A percentile compares a stretch with the other conserved stretches of the same genome.
phyloP scores from a whole-genome alignment of 2,888 invertebrate species.

The Hirtodrosophila cameraria region DNA sequence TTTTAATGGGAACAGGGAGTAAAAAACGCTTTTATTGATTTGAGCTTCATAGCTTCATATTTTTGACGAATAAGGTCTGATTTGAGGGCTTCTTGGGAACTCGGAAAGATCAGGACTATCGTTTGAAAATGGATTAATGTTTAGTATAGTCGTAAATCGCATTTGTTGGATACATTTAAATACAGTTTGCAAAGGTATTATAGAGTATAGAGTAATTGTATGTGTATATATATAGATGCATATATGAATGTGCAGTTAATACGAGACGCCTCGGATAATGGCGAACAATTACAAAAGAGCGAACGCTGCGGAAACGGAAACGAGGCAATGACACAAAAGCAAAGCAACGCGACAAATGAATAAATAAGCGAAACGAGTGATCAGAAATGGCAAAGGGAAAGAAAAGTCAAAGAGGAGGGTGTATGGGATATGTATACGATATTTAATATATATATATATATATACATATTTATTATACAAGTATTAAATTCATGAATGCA shows the following conservation, averaged over 20 bases:
- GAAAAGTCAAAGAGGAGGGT: background rate
- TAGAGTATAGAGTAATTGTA: background rate
- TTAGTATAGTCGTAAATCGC: no score
- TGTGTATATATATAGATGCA: background rate
- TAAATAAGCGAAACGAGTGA: slow-evolving; percentile 17
- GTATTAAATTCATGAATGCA: slow-evolving; percentile 51
- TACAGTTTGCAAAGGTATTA: background rate
- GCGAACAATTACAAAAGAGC: slow-evolving; percentile 18
- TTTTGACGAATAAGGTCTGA: no score
- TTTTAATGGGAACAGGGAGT: no score
- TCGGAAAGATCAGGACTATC: no score
- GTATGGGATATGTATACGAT: background rate
- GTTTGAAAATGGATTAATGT: no score
- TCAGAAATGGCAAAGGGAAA: background rate
- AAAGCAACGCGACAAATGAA: slow-evolving; percentile 40
- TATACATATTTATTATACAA: background rate
- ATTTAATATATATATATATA: background rate
- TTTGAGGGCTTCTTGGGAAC: no score
- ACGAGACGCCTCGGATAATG: slow-evolving; percentile 15
- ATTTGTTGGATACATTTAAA: no score
- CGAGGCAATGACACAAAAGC: slow-evolving; percentile 35
- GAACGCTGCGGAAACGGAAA: slow-evolving; percentile 40
- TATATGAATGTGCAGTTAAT: slow-evolving; percentile 13
- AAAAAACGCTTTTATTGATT: no score
- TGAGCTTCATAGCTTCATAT: no score